Conservation (phyloP, 2,113 vertebrate species). For the Eubucco bourcierii region DNA sequence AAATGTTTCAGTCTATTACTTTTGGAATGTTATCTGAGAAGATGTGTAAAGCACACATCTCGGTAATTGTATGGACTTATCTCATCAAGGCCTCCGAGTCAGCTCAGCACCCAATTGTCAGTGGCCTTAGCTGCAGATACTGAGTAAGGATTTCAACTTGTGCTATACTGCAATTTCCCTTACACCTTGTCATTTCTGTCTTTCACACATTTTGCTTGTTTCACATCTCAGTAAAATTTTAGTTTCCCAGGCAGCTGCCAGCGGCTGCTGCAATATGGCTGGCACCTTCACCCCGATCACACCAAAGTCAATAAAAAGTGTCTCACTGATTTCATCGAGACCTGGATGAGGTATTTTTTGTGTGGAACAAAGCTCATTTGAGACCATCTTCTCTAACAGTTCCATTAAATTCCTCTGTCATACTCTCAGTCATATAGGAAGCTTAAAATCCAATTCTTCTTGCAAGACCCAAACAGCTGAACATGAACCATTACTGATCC, state of each 20-base stretch:
- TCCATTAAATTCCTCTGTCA: neutral
- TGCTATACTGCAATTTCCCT: neutral
- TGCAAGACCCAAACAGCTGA: neutral
- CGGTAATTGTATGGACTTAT: neutral
- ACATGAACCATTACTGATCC: neutral
- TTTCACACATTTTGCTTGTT: constrained; percentile 39
- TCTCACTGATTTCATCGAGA: neutral
- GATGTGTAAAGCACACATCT: neutral
- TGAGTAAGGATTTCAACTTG: neutral
- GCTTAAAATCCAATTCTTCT: neutral
- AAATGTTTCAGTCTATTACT: neutral
- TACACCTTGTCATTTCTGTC: constrained; percentile 30
- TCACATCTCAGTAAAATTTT: constrained; percentile 7
- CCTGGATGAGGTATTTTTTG: neutral
- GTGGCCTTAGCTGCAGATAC: neutral
- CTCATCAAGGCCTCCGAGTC: neutral
- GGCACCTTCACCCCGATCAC: neutral
- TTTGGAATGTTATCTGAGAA: constrained; percentile 30
- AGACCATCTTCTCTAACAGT: neutral
- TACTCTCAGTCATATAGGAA: neutral
- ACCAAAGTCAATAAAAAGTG: neutral
- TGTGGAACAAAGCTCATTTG: neutral
- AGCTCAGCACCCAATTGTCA: neutral
- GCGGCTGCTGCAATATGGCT: neutral
- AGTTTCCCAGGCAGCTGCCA: constrained; percentile 7